These are phyloP conservation scores for Perithous albicinctus DNA, from an alignment of 2,888 invertebrate genomes.

Conservation along the genomic window DNA sequence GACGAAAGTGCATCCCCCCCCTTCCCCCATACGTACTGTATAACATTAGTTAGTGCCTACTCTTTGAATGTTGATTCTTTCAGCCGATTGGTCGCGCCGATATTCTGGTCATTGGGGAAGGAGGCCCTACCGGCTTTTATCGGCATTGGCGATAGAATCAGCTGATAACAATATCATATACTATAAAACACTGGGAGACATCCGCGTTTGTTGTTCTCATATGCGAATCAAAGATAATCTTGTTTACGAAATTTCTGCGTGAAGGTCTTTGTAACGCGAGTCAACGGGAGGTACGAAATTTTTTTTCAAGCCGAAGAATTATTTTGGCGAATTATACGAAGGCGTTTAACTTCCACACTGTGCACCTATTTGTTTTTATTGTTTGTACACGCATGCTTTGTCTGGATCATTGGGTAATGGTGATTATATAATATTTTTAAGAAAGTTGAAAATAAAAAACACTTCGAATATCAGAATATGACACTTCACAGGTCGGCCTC, in stretches of 20 bases:
- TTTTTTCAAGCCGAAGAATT: no score
- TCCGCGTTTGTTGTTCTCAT: background rate
- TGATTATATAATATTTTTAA: background rate
- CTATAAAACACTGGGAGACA: background rate
- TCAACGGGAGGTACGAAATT: background rate
- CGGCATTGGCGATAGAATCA: background rate
- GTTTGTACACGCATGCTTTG: background rate
- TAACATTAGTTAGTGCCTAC: background rate
- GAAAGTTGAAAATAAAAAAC: no score
- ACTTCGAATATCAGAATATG: no score
- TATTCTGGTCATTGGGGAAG: background rate
- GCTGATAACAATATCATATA: background rate
- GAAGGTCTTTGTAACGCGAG: background rate
- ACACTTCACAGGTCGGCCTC: no score
- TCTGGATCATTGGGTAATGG: background rate
- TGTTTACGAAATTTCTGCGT: background rate
- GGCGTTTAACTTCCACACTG: no score
- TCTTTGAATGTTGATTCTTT: conserved; percentile 1
- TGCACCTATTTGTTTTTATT: background rate
- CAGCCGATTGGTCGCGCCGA: background rate
- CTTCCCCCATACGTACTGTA: background rate
- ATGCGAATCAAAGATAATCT: background rate
- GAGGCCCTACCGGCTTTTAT: background rate
- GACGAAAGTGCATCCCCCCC: background rate
- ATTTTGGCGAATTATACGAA: background rate